Evolutionary conservation across 2,888 invertebrate species (phyloP).

Genomic region (Lepidocyrtinus sp.): DNA sequence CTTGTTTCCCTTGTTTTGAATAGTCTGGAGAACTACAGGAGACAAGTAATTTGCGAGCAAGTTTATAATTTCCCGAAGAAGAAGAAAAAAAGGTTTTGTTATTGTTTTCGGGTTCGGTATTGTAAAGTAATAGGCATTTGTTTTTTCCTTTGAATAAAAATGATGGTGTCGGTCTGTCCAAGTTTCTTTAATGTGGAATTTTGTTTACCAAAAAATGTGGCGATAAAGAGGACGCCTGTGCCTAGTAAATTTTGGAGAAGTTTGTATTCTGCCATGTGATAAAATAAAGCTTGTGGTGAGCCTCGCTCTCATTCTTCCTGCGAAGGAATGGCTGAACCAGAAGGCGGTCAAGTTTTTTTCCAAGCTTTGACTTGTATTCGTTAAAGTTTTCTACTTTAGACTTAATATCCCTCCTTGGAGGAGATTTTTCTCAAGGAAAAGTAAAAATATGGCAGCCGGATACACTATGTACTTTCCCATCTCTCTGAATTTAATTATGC

Average conservation of each 20-base stretch:
- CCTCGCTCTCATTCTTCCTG: not conserved
- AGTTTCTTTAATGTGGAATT: not conserved
- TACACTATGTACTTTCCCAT: no score
- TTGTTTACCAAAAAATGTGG: not conserved
- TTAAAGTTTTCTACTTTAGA: not conserved
- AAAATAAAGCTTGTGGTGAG: slow-evolving; percentile 10
- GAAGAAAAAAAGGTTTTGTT: not conserved
- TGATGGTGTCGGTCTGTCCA: not conserved
- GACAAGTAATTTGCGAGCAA: slow-evolving; percentile 2
- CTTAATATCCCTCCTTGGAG: no score
- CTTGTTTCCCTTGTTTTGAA: no score
- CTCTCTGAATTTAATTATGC: no score
- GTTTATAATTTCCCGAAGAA: slow-evolving; percentile 1
- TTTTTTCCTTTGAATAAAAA: slow-evolving; percentile 2
- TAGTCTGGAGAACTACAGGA: not conserved
- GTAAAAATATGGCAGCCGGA: no score
- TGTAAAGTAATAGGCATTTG: not conserved
- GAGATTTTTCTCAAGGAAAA: no score
- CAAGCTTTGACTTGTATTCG: not conserved
- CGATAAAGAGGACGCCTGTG: slow-evolving; percentile 8
- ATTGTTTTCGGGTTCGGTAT: not conserved
- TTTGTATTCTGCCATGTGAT: not conserved
- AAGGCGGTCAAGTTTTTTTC: not conserved
- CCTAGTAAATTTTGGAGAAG: not conserved
- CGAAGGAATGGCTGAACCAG: not conserved